These are phyloP conservation scores for Geococcyx californianus DNA, from an alignment of 2,113 vertebrate species.

Conservation along the genomic window DNA sequence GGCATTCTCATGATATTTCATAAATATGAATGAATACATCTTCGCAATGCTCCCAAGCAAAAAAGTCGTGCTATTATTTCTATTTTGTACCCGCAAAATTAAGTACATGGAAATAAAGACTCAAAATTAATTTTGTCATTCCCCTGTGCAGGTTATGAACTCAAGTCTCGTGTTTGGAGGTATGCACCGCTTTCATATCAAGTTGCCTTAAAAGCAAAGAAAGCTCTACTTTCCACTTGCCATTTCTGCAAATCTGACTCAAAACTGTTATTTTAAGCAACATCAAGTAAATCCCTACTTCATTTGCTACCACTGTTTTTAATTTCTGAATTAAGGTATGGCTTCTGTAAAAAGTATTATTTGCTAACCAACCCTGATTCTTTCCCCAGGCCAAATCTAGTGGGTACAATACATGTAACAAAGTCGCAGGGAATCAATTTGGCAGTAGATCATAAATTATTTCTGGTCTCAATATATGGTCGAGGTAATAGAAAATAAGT, in stretches of 20 bases:
- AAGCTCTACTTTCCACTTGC: not conserved
- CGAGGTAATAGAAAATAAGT: not conserved
- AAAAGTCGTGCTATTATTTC: not conserved
- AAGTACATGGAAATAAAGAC: not conserved
- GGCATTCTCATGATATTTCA: not conserved
- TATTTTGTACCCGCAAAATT: not conserved
- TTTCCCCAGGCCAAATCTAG: not conserved
- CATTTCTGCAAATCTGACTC: not conserved
- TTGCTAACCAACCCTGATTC: not conserved
- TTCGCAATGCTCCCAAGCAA: not conserved
- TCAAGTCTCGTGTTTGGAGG: not conserved
- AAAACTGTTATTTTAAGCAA: not conserved
- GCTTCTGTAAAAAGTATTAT: not conserved
- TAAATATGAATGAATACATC: not conserved
- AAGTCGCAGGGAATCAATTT: not conserved
- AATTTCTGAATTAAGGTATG: not conserved
- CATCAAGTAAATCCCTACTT: not conserved
- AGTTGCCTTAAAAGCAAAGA: not conserved
- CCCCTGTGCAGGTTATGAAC: not conserved
- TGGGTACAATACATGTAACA: not conserved
- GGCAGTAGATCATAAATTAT: not conserved
- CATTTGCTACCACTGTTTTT: not conserved
- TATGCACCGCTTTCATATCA: not conserved
- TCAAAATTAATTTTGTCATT: not conserved
- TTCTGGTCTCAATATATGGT: not conserved